Evolutionary conservation across 2,888 invertebrate genomes (phyloP).

Genomic region (Esperia sulphurella): DNA sequence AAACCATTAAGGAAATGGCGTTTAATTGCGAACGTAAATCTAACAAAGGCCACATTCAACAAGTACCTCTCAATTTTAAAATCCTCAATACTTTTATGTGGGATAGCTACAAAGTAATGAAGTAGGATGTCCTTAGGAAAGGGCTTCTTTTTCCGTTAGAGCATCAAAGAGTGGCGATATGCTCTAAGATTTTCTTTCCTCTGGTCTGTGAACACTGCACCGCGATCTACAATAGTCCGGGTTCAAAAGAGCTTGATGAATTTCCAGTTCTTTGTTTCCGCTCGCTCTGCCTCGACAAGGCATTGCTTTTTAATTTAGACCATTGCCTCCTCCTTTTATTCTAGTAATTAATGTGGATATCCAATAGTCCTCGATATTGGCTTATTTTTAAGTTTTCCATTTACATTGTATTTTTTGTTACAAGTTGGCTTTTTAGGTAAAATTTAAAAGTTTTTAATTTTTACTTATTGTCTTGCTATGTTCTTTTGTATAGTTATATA

Average conservation of each 20-base stretch:
- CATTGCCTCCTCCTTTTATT: constrained; percentile 67
- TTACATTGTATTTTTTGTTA: neutral
- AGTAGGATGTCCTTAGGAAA: constrained; percentile 51
- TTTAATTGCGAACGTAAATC: constrained; percentile 57
- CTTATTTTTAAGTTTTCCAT: too few relatives aligned
- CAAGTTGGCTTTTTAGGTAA: too few relatives aligned
- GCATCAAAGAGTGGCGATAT: constrained; percentile 73
- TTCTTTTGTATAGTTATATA: too few relatives aligned
- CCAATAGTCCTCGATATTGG: too few relatives aligned
- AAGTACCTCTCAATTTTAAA: constrained; percentile 52
- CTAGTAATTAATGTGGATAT: constrained; percentile 65
- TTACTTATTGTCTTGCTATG: too few relatives aligned
- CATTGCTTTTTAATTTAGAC: constrained; percentile 77
- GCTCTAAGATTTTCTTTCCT: constrained; percentile 67
- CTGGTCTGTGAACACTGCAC: constrained; percentile 43
- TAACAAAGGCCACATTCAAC: constrained; percentile 64
- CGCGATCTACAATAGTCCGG: constrained; percentile 70
- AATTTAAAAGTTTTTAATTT: too few relatives aligned
- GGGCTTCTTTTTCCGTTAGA: constrained; percentile 65
- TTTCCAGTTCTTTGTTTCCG: constrained; percentile 72
- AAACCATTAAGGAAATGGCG: constrained; percentile 20
- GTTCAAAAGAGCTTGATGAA: constrained; percentile 78
- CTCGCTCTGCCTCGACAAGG: constrained; percentile 68
- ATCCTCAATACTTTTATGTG: constrained; percentile 54
- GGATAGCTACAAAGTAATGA: constrained; percentile 59